A percentile compares a stretch with the other conserved stretches of the same genome.
Evolutionary conservation across 2,888 invertebrate species (phyloP).

Genomic region (Epicampocera succincta): DNA sequence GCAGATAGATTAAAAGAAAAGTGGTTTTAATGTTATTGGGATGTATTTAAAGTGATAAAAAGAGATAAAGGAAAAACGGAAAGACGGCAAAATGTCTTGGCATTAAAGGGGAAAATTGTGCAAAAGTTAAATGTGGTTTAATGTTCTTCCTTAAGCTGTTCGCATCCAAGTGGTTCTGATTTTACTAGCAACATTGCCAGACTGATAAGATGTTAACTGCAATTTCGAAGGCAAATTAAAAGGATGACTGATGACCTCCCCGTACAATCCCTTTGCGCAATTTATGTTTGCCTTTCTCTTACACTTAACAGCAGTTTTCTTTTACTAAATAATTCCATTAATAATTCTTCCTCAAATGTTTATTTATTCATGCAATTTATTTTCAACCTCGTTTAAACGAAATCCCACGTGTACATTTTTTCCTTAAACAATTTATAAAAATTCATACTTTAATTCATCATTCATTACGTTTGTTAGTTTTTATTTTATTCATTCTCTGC

Average conservation of each 20-base stretch:
- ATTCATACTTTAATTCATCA: constrained; percentile 42
- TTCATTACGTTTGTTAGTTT: constrained; percentile 27
- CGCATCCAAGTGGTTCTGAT: no score
- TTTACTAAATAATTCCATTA: neutral
- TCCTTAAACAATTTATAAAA: constrained; percentile 37
- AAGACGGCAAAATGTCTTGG: neutral
- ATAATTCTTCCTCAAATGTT: constrained; percentile 13
- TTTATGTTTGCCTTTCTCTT: no score
- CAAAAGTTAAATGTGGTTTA: neutral
- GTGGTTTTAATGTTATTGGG: constrained; percentile 12
- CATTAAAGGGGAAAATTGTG: neutral
- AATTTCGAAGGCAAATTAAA: no score
- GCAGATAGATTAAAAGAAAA: constrained; percentile 29
- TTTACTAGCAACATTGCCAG: no score
- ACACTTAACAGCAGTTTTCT: neutral
- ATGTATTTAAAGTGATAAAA: constrained; percentile 17
- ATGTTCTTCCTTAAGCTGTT: no score
- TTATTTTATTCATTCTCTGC: constrained; percentile 2
- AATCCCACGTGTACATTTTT: constrained; percentile 51
- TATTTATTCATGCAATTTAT: constrained; percentile 18
- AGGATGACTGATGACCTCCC: no score
- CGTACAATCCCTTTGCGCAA: no score
- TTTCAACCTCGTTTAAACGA: constrained; percentile 2
- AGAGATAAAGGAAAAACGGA: neutral
- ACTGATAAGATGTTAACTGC: no score